Conservation (phyloP, 2,797 vertebrate genomes). For the Enteromius argenteus region DNA sequence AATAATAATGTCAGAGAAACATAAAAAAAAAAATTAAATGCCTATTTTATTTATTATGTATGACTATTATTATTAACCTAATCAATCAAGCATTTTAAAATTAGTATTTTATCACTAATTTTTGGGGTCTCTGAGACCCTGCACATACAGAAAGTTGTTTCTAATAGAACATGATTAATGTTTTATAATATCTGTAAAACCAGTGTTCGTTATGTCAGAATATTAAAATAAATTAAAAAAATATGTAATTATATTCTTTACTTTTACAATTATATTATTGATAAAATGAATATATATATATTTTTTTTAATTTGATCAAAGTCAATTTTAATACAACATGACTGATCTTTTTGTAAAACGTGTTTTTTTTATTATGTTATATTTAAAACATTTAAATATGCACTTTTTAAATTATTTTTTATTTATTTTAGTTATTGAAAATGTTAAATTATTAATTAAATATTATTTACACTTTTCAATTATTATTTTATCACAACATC, state of each 20-base stretch:
- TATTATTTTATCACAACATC: too few relatives aligned
- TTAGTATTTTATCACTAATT: not conserved
- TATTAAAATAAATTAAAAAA: not conserved
- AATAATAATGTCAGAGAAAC: not conserved
- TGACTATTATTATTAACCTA: not conserved
- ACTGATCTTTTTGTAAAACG: not conserved
- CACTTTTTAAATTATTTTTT: too few relatives aligned
- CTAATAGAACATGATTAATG: not conserved
- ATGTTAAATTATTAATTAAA: too few relatives aligned
- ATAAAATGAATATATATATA: too few relatives aligned
- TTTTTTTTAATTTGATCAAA: too few relatives aligned
- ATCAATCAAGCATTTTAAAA: not conserved
- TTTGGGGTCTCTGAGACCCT: not conserved
- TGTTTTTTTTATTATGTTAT: too few relatives aligned
- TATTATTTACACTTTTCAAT: too few relatives aligned
- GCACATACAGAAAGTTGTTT: not conserved
- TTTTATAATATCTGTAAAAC: not conserved
- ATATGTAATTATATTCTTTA: not conserved
- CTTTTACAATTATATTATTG: too few relatives aligned
- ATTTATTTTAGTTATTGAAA: too few relatives aligned
- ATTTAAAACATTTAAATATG: too few relatives aligned
- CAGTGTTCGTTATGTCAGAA: not conserved
- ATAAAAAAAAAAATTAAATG: not conserved
- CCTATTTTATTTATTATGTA: not conserved
- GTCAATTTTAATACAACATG: accelerated